Percentiles rank a stretch among this genome's conserved stretches.
Conservation (phyloP, 2,113 vertebrate species). For the Odontophorus gujanensis region DNA sequence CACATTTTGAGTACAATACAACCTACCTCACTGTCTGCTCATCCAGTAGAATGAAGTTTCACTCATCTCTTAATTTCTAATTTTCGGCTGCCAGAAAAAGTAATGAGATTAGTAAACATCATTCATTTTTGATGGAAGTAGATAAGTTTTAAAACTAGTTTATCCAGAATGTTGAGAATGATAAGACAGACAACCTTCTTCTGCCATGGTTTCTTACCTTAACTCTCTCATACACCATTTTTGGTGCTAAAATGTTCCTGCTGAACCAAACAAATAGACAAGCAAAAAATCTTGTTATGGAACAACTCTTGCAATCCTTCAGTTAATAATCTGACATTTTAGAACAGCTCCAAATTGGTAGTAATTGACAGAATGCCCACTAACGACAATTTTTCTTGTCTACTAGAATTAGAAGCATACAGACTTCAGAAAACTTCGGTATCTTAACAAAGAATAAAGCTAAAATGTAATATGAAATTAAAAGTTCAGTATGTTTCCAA, state of each 20-base stretch:
- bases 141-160: not conserved
- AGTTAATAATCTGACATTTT: not conserved
- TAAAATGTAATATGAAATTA: constrained; percentile 30
- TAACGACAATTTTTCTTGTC: not conserved
- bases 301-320: not conserved
- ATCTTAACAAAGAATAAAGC: constrained; percentile 41
- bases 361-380: not conserved
- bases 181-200: not conserved
- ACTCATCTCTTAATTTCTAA: not conserved
- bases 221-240: not conserved
- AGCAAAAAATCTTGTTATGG: not conserved
- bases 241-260: not conserved
- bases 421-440: constrained; percentile 16
- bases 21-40: not conserved
- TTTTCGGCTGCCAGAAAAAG: not conserved
- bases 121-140: not conserved
- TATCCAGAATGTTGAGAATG: not conserved
- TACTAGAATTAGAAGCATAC: not conserved
- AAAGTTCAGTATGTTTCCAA: constrained; percentile 27
- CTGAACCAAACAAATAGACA: not conserved
- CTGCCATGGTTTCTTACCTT: not conserved
- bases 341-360: not conserved
- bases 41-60: not conserved
- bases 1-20: not conserved
- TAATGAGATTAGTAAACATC: not conserved